These are phyloP conservation scores for Odontophorus gujanensis DNA, from an alignment of 2,113 vertebrate genomes.

Conservation along the genomic window DNA sequence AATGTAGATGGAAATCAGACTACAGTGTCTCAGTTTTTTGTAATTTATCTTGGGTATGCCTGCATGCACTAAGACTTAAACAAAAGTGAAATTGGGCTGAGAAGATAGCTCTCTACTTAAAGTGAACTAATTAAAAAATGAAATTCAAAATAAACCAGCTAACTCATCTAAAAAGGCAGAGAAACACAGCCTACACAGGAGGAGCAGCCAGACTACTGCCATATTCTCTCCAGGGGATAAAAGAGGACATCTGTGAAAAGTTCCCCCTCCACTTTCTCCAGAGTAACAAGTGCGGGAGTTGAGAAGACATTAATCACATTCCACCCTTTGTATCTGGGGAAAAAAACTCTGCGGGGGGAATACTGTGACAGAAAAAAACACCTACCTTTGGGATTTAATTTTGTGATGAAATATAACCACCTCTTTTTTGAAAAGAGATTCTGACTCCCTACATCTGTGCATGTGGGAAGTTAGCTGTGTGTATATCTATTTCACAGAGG, in stretches of 20 bases:
- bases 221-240: neutral
- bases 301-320: constrained; percentile 62
- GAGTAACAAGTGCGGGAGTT: neutral
- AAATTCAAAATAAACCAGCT: constrained; percentile 65
- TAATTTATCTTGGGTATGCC: constrained; percentile 22
- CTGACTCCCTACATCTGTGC: constrained; percentile 65
- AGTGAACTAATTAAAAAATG: constrained; percentile 56
- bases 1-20: neutral
- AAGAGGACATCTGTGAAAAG: constrained; percentile 21
- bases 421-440: constrained; percentile 62
- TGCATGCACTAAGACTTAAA: neutral
- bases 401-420: constrained; percentile 66
- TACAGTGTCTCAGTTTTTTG: neutral
- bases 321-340: constrained; percentile 36
- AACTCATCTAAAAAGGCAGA: constrained; percentile 30
- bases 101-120: constrained; percentile 29
- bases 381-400: constrained; percentile 58
- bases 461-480: constrained; percentile 61
- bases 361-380: constrained; percentile 57
- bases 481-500: constrained; percentile 60
- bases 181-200: neutral
- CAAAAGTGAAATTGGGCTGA: constrained; percentile 41
- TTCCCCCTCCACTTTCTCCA: neutral
- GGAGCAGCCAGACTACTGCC: neutral
- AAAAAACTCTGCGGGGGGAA: neutral